Conservation (phyloP, 1,140 invertebrate species). For the Drosophila nigromelanica region DNA sequence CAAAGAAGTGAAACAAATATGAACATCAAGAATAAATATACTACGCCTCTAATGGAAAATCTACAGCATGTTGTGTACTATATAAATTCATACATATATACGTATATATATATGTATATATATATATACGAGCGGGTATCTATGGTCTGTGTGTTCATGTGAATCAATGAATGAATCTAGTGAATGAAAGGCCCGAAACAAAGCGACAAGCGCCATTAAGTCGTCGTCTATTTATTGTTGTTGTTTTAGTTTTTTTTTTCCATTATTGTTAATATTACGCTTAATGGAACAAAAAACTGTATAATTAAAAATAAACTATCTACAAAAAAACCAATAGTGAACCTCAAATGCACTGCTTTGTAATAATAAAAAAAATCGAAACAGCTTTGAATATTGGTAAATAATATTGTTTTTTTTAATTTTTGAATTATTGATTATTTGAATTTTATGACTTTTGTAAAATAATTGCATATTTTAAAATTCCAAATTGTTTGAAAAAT, state of each 20-base stretch:
- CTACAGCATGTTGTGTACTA: constrained; percentile 36
- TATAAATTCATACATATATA: background rate
- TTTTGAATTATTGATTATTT: no score
- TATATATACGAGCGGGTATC: constrained; percentile 3
- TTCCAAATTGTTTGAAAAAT: no score
- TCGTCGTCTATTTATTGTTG: constrained; percentile 41
- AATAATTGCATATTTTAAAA: no score
- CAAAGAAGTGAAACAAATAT: constrained; percentile 43
- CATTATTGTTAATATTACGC: constrained; percentile 34
- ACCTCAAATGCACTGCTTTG: no score
- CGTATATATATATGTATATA: background rate
- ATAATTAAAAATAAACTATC: constrained; percentile 28
- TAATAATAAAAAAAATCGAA: no score
- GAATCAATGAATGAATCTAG: constrained; percentile 74
- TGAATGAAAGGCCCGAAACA: constrained; percentile 58
- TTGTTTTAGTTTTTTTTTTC: constrained; percentile 17
- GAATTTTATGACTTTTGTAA: no score
- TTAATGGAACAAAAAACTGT: constrained; percentile 53
- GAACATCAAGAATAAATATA: constrained; percentile 47
- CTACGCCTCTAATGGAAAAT: constrained; percentile 57
- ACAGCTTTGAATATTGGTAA: no score
- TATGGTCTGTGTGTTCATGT: constrained; percentile 36
- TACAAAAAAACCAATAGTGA: background rate
- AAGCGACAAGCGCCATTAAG: constrained; percentile 58
- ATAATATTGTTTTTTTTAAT: no score